These are phyloP conservation scores for Drosophila pectinifera DNA, from an alignment of 1,140 invertebrate species.

Conservation along the genomic window DNA sequence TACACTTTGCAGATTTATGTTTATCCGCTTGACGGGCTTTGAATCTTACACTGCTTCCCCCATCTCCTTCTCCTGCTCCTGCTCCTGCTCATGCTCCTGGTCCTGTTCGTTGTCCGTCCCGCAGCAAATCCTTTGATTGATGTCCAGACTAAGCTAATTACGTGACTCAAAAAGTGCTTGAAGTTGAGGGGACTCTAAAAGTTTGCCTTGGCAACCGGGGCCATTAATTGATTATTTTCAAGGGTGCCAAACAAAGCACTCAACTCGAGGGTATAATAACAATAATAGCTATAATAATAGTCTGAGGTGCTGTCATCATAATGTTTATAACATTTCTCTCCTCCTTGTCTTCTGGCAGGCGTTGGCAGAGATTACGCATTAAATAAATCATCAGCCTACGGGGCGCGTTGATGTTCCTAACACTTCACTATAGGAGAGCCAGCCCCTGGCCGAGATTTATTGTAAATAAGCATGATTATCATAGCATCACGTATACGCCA, in stretches of 20 bases:
- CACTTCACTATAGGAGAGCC: slow-evolving; percentile 61
- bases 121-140: slow-evolving; percentile 66
- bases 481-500: slow-evolving; percentile 79
- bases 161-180: slow-evolving; percentile 67
- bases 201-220: slow-evolving; percentile 53
- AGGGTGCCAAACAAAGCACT: slow-evolving; percentile 67
- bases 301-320: slow-evolving; percentile 74
- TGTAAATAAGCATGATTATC: slow-evolving; percentile 82
- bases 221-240: slow-evolving; percentile 77
- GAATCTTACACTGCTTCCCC: slow-evolving; percentile 6
- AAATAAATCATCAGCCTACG: slow-evolving; percentile 74
- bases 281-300: slow-evolving; percentile 63
- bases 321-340: slow-evolving; percentile 70
- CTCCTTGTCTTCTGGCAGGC: slow-evolving; percentile 50
- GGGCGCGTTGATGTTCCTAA: slow-evolving; percentile 62
- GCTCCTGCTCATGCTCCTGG: too few species aligned
- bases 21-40: slow-evolving; percentile 63
- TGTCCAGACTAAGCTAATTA: slow-evolving; percentile 78
- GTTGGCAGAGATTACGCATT: slow-evolving; percentile 79
- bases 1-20: slow-evolving; percentile 78
- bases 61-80: background rate
- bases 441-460: slow-evolving; percentile 68
- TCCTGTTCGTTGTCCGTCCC: background rate
- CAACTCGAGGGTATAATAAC: slow-evolving; percentile 44
- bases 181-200: slow-evolving; percentile 53